Base-by-base conservation (phyloP, 2,888 invertebrate species). In the Dasypogon diadema region DNA sequence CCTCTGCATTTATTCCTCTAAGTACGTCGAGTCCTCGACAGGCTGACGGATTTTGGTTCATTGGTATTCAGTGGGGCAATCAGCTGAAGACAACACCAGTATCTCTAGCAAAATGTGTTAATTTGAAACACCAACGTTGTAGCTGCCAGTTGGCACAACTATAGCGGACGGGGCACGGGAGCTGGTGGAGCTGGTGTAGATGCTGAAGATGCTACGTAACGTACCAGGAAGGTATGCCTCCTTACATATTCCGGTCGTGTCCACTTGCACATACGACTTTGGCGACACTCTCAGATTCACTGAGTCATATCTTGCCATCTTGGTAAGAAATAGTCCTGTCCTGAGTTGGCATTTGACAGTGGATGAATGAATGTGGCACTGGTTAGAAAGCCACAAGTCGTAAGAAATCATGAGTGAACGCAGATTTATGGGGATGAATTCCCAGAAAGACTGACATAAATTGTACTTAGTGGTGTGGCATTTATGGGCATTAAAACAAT, bases 341-440 rank as follows among this genome's bases (percentile, higher is more conserved):
- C 42, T 42, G 46, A 37, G 65, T 48, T 48, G 65, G 65, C 65
- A 68, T 68, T 68, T 68, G 65, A 68, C 65, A 68, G 24, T 48
- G 65, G 65, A 68, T 68, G 65, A 68, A 54, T 22, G 54, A 54
- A 68, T 68, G 65, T 63, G 48, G 65, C 14, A 24, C n/a, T 42
- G 70, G 70, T 16, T 54, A 70, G 46, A 65, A 65, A 65, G 48
- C 54, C 70, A 34, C 70, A 70, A 51, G 70, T 70, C 70, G 10
- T 30, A 54, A 54, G 48, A 70, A 70, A 54, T 70, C 70, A 70
- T 54, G 54, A 70, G 70, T 54, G 70, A 70, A 70, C 54, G 54
- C 70, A 70, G 54, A 70, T 70, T 70, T 70, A 70, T 70, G 70
- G 70, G 70, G 70, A 70, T 54, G 70, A 70, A 54, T 70, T 54